Percentiles rank a stretch among this genome's conserved stretches.
phyloP scores from a whole-genome alignment of 2,797 vertebrate species.

The Simalia tracyae region DNA sequence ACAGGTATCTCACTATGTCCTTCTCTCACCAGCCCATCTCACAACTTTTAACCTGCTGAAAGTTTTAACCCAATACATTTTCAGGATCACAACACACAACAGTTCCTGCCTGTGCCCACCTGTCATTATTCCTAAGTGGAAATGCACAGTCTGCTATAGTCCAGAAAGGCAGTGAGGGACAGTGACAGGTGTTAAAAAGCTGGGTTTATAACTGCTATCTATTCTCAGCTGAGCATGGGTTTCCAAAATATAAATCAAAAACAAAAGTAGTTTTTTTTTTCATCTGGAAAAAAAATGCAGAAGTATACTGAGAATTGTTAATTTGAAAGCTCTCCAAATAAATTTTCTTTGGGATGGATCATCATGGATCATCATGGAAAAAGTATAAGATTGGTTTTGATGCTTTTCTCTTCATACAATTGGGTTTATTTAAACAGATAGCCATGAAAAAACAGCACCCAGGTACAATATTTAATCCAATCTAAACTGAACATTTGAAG shows the following conservation, averaged over 20 bases:
- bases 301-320: conserved; percentile 38
- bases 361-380: neutral
- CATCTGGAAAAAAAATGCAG: conserved; percentile 36
- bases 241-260: conserved; percentile 37
- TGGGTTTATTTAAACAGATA: neutral
- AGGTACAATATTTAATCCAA: neutral
- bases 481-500: neutral
- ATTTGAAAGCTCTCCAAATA: conserved; percentile 36
- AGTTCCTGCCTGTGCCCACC: neutral
- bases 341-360: conserved; percentile 28
- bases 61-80: neutral
- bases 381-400: neutral
- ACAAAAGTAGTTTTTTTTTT: conserved; percentile 21
- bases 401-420: neutral
- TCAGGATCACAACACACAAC: neutral
- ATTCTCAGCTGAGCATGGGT: conserved; percentile 9
- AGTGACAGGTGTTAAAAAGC: conserved; percentile 30
- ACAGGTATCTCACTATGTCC: neutral
- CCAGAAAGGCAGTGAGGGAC: conserved; percentile 30
- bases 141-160: neutral
- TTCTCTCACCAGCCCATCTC: neutral
- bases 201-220: conserved; percentile 19
- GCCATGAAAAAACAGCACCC: neutral
- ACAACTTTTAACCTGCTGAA: neutral
- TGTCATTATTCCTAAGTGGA: conserved; percentile 12